phyloP scores from a whole-genome alignment of 2,113 vertebrate genomes.

The Carlito syrichta region DNA sequence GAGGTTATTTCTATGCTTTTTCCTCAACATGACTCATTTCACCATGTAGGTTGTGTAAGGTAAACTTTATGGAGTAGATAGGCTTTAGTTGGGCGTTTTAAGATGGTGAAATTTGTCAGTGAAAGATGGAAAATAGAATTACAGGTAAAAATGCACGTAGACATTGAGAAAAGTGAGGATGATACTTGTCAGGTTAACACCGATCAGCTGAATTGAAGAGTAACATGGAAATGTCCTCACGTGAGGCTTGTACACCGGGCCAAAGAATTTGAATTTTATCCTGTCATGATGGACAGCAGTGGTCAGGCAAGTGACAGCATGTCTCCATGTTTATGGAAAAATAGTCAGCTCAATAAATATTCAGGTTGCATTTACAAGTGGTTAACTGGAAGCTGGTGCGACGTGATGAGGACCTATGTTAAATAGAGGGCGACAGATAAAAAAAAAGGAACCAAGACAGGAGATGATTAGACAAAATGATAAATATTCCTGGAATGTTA shows the following conservation, averaged over 20 bases:
- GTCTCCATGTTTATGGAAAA: not conserved
- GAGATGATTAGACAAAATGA: not conserved
- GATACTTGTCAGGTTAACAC: not conserved
- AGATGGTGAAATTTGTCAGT: not conserved
- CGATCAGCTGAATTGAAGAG: not conserved
- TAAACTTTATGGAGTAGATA: not conserved
- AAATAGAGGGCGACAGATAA: not conserved
- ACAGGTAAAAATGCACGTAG: not conserved
- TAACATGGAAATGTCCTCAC: not conserved
- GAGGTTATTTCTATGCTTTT: not conserved
- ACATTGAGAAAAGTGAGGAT: not conserved
- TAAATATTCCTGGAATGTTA: not conserved
- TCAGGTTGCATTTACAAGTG: not conserved
- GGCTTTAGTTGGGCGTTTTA: not conserved
- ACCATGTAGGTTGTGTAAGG: not conserved
- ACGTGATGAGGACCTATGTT: not conserved
- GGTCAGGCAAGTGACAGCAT: not conserved
- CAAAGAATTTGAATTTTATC: not conserved
- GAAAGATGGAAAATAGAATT: not conserved
- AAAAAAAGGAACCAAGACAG: not conserved
- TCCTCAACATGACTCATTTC: not conserved
- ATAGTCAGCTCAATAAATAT: not conserved
- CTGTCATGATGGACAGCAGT: not conserved
- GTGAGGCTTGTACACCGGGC: not conserved
- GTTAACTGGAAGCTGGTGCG: not conserved